Conservation (phyloP, 2,888 invertebrate genomes). For the Zele albiditarsus region DNA sequence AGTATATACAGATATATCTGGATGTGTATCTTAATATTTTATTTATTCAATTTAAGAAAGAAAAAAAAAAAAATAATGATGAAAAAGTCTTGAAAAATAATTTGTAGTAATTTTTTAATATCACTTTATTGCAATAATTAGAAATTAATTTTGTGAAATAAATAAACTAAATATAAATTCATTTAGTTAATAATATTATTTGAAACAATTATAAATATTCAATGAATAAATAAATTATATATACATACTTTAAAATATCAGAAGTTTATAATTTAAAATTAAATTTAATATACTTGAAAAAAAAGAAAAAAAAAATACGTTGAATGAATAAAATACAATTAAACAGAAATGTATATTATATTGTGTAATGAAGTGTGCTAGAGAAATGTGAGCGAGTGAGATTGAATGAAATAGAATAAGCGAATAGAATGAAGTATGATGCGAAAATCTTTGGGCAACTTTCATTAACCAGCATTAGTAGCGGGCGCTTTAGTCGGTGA, state of each 20-base stretch:
- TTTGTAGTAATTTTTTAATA: no score
- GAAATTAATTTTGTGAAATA: no score
- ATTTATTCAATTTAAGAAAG: no score
- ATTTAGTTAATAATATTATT: no score
- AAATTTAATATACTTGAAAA: not conserved
- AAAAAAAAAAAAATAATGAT: no score
- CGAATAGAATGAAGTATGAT: constrained; percentile 25
- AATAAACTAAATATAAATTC: no score
- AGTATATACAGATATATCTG: no score
- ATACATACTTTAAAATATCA: not conserved
- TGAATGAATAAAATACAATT: constrained; percentile 20
- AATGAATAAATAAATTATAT: not conserved
- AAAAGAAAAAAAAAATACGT: not conserved
- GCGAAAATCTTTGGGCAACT: constrained; percentile 58
- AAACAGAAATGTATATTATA: constrained; percentile 28
- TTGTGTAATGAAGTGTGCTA: constrained; percentile 31
- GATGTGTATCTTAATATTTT: no score
- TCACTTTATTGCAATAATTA: no score
- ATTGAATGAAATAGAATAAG: constrained; percentile 28
- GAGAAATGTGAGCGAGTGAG: constrained; percentile 30
- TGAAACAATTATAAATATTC: no score
- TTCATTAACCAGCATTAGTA: constrained; percentile 64
- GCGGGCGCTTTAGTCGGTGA: constrained; percentile 50
- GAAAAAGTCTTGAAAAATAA: no score
- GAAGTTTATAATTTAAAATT: constrained; percentile 5